A percentile compares a stretch with the other conserved stretches of the same genome.
Evolutionary conservation across 2,797 vertebrate genomes (phyloP).

Genomic region (Lepus townsendii): DNA sequence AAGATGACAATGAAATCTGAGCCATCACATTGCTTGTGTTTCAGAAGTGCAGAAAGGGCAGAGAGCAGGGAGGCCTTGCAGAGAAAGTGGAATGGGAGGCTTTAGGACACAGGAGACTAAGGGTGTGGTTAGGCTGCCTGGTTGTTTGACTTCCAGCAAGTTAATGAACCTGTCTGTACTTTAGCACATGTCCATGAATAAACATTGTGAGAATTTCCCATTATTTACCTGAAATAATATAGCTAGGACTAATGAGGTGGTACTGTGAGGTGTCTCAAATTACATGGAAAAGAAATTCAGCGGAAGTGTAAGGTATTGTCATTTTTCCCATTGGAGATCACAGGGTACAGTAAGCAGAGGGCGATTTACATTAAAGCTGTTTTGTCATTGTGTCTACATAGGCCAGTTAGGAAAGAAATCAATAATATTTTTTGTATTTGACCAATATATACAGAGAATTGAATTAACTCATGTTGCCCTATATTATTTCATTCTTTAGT

Average conservation of each 20-base stretch:
- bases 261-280: conserved; percentile 50
- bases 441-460: conserved; percentile 46
- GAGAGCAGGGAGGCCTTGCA: neutral
- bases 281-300: conserved; percentile 54
- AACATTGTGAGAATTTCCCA: neutral
- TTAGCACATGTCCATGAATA: neutral
- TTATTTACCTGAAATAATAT: conserved; percentile 60
- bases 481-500: conserved; percentile 41
- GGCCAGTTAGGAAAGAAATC: conserved; percentile 64
- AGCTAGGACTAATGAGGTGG: conserved; percentile 58
- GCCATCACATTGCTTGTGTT: neutral
- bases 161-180: conserved; percentile 64
- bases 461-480: neutral
- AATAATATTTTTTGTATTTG: conserved; percentile 41
- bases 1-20: neutral
- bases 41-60: neutral
- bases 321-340: conserved; percentile 37
- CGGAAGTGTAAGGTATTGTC: conserved; percentile 55
- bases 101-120: neutral
- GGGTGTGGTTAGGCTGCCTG: neutral
- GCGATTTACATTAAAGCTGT: conserved; percentile 8
- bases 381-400: conserved; percentile 55
- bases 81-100: neutral
- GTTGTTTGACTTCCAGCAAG: neutral
- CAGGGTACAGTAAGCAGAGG: neutral